Base-by-base conservation (phyloP, 1,140 invertebrate species). In the Episyrphus balteatus region DNA sequence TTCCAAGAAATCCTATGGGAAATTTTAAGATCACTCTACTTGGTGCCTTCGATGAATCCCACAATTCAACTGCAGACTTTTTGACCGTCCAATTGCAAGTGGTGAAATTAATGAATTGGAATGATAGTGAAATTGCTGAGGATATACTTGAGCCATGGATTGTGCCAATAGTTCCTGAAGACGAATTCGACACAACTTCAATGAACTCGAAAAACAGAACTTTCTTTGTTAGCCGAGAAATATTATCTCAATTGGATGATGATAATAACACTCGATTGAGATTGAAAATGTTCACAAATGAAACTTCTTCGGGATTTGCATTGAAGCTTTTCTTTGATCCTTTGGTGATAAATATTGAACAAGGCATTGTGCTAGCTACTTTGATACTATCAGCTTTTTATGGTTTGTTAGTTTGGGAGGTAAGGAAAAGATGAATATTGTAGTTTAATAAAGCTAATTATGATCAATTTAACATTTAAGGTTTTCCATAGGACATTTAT, bases 361-460 rank as follows among this genome's bases (percentile, higher is more conserved):
- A 75, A 47, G 80, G 81, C 18, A 73, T 82, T n/a, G 61, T 82
- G 11, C 80, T 80, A 56, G 84, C 81, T 0, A 76, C 76, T 2
- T 46, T 77, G 1, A 72, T 88, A 19, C 62, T 89, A 1, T 15
- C 80, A 5, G 76, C 78, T 6, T 72, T 89, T 13, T 89, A 89
- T 56, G 53, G 81, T 3, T 56, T 88, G 2, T 83, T 89, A 42
- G 80, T 88, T 49, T 85, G 84, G 61, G 86, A 88, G 63, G 81
- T 85, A 63, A 66, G 54, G 54, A 17, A 21, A 12, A 36, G 15
- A n/a, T n/a, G n/a, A n/a, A n/a, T n/a, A n/a, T n/a, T n/a, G n/a
- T n/a, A n/a, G n/a, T n/a, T n/a, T n/a, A n/a, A n/a, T n/a, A n/a
- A n/a, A n/a, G n/a, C n/a, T n/a, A n/a, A n/a, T n/a, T n/a, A n/a